Conservation (phyloP, 1,140 invertebrate genomes). For the Nasonia longicornis region DNA sequence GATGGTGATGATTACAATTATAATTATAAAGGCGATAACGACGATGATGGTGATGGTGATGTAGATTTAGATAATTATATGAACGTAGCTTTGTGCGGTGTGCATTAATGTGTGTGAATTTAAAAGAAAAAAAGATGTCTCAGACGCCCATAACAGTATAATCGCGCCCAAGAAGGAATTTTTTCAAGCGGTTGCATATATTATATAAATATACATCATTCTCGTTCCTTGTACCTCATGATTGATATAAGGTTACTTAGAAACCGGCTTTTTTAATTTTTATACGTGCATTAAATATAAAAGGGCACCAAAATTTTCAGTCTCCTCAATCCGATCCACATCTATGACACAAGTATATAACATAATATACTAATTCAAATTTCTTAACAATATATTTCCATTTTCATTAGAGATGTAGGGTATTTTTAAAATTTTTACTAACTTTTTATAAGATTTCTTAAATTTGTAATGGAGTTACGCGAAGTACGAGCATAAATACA, state of each 20-base stretch:
- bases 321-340: constrained; percentile 31
- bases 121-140: constrained; percentile 28
- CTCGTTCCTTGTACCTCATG: background rate
- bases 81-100: constrained; percentile 35
- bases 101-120: constrained; percentile 39
- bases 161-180: constrained; percentile 32
- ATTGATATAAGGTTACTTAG: too few species aligned
- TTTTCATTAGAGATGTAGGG: background rate
- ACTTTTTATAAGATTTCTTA: constrained; percentile 12
- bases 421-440: background rate
- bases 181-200: background rate
- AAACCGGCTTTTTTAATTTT: background rate
- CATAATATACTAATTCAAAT: background rate
- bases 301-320: background rate
- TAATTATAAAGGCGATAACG: background rate
- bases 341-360: background rate
- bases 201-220: background rate
- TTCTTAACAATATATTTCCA: background rate
- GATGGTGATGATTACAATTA: background rate
- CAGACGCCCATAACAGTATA: constrained; percentile 19
- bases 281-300: constrained; percentile 10
- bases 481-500: background rate
- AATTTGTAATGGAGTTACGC: background rate
- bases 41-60: background rate
- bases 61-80: constrained; percentile 24